Conservation (phyloP, 2,797 vertebrate genomes). For the Lagorchestes hirsutus region DNA sequence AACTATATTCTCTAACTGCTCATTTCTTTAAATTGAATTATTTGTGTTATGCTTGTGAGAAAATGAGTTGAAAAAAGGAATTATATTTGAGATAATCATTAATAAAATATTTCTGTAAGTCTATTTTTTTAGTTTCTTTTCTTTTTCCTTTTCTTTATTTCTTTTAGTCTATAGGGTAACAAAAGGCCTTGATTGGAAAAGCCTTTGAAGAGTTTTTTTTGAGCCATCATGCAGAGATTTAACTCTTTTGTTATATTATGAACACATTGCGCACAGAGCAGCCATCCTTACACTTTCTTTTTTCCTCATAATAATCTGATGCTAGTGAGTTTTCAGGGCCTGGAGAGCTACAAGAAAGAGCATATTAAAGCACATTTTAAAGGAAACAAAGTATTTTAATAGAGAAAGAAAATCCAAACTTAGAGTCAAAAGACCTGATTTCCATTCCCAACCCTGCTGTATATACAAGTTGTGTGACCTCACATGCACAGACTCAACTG, state of each 20-base stretch:
- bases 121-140: too few species aligned
- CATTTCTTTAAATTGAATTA: conserved; percentile 40
- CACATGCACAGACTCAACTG: neutral
- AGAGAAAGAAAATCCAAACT: neutral
- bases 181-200: conserved; percentile 12
- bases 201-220: conserved; percentile 5
- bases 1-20: conserved; percentile 26
- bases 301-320: neutral
- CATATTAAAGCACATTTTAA: neutral
- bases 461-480: neutral
- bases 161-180: conserved; percentile 29
- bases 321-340: neutral
- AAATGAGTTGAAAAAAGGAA: conserved; percentile 43
- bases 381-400: neutral
- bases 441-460: neutral
- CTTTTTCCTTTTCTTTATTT: neutral
- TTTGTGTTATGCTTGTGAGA: conserved; percentile 36
- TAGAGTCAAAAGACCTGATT: neutral
- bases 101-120: conserved; percentile 56
- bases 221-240: conserved; percentile 45
- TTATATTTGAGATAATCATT: conserved; percentile 8
- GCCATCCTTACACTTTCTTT: neutral
- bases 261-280: neutral
- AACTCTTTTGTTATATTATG: conserved; percentile 22
- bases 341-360: neutral